A percentile compares a stretch with the other conserved stretches of the same genome.
phyloP scores from a whole-genome alignment of 2,888 invertebrate genomes.

The Hyppa rectilinea region DNA sequence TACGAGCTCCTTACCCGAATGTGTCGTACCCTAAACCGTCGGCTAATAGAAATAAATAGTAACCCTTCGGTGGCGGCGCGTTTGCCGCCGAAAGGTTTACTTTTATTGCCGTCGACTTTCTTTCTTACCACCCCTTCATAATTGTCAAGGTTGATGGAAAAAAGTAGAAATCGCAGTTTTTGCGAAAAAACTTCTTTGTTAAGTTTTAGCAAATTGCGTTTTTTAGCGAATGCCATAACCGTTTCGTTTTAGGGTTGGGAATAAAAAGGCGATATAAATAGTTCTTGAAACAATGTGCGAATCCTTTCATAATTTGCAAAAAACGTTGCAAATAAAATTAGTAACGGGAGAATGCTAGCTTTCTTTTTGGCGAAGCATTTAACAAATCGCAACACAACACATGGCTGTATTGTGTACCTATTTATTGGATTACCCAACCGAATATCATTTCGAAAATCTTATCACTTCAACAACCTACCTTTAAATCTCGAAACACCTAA shows the following conservation, averaged over 20 bases:
- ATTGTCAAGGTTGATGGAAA: conserved; percentile 83
- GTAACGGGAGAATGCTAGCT: conserved; percentile 43
- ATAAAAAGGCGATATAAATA: conserved; percentile 57
- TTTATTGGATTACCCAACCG: background rate
- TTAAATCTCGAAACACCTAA: conserved; percentile 34
- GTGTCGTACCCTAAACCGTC: conserved; percentile 80
- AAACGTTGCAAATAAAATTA: conserved; percentile 51
- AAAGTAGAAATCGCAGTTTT: conserved; percentile 78
- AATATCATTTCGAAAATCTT: conserved; percentile 3
- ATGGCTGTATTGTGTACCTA: background rate
- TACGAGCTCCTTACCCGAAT: conserved; percentile 75
- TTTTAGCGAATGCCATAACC: conserved; percentile 69
- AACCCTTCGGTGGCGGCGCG: conserved; percentile 88
- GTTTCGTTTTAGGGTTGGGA: conserved; percentile 59
- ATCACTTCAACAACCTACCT: conserved; percentile 6
- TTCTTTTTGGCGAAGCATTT: conserved; percentile 38
- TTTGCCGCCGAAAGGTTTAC: conserved; percentile 88
- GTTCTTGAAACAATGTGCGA: conserved; percentile 60
- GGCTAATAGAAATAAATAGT: conserved; percentile 87
- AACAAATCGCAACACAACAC: background rate
- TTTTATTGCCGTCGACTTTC: conserved; percentile 88
- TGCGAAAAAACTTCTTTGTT: conserved; percentile 78
- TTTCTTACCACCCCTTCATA: conserved; percentile 87
- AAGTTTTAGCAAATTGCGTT: conserved; percentile 70
- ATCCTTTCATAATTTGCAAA: conserved; percentile 56